Conservation (phyloP, 2,888 invertebrate genomes). For the Leptinotarsa tumamoca region DNA sequence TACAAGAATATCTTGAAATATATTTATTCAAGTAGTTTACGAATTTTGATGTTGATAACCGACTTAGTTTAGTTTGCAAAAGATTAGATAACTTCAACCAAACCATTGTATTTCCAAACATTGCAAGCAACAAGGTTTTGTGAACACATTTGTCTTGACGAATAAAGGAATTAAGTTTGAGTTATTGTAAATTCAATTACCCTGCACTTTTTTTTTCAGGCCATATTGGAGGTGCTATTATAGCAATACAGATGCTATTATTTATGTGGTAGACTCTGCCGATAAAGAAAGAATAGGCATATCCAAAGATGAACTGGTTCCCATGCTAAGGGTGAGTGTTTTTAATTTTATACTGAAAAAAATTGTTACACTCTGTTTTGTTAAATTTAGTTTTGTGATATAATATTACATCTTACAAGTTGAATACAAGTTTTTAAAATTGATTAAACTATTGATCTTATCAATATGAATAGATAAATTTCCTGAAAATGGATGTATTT, state of each 20-base stretch:
- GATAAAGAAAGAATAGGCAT: constrained; percentile 99
- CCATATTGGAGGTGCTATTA: constrained; percentile 99
- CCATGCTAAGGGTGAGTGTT: constrained; percentile 90
- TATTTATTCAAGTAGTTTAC: not conserved
- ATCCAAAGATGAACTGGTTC: constrained; percentile 97
- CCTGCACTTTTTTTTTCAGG: constrained; percentile 70
- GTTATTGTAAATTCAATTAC: too few relatives aligned
- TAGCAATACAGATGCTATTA: constrained; percentile 99
- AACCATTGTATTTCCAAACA: not conserved
- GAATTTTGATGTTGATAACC: not conserved
- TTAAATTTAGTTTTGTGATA: too few relatives aligned
- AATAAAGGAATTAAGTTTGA: too few relatives aligned
- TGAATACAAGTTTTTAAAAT: too few relatives aligned
- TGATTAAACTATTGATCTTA: too few relatives aligned
- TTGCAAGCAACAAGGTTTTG: too few relatives aligned
- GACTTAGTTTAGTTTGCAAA: not conserved
- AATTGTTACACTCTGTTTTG: too few relatives aligned
- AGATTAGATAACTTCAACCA: not conserved
- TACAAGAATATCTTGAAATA: too few relatives aligned
- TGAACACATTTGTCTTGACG: too few relatives aligned
- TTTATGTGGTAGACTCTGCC: constrained; percentile 99
- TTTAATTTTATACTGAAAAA: not conserved
- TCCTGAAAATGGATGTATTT: too few relatives aligned
- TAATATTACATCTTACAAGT: too few relatives aligned
- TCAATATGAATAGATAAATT: too few relatives aligned